Conservation (phyloP, 1,140 invertebrate species). For the Telenomus remus region DNA sequence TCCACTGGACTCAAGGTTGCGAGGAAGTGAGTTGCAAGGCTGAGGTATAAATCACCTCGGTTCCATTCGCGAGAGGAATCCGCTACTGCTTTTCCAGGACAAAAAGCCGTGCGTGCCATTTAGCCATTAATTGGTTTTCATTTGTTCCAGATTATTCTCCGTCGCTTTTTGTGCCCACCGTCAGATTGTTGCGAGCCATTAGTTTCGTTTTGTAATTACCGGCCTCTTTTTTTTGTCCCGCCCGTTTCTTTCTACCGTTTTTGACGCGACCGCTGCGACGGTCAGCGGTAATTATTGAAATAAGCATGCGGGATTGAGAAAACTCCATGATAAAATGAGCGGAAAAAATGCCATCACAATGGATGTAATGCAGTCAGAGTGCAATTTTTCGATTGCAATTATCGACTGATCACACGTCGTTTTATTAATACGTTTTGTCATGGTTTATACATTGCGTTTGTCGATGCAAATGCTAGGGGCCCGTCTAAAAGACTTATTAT, state of each 20-base stretch:
- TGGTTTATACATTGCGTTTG: slow-evolving; percentile 25
- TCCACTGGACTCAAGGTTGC: slow-evolving; percentile 45
- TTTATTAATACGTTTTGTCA: slow-evolving; percentile 34
- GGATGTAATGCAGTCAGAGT: too few relatives aligned
- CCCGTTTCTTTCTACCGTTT: neutral
- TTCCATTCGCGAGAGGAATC: slow-evolving; percentile 34
- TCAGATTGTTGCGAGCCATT: slow-evolving; percentile 33
- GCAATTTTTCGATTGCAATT: neutral
- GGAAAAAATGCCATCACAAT: too few relatives aligned
- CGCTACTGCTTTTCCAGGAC: slow-evolving; percentile 29
- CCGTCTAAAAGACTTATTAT: slow-evolving; percentile 2
- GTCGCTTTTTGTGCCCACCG: slow-evolving; percentile 24
- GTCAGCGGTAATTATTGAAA: slow-evolving; percentile 21
- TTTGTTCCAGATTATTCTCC: slow-evolving; percentile 50
- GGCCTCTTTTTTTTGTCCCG: slow-evolving; percentile 12
- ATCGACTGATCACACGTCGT: slow-evolving; percentile 16
- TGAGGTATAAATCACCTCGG: slow-evolving; percentile 42
- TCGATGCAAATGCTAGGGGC: slow-evolving; percentile 31
- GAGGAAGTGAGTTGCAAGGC: slow-evolving; percentile 37
- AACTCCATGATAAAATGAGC: too few relatives aligned
- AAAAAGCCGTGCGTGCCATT: slow-evolving; percentile 51
- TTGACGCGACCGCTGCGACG: slow-evolving; percentile 1
- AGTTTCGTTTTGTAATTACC: slow-evolving; percentile 45
- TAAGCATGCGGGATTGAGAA: too few relatives aligned
- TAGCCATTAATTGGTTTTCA: slow-evolving; percentile 51